These are phyloP conservation scores for Amblyopsis rosae DNA, from an alignment of 2,113 vertebrate species.

Conservation along the genomic window DNA sequence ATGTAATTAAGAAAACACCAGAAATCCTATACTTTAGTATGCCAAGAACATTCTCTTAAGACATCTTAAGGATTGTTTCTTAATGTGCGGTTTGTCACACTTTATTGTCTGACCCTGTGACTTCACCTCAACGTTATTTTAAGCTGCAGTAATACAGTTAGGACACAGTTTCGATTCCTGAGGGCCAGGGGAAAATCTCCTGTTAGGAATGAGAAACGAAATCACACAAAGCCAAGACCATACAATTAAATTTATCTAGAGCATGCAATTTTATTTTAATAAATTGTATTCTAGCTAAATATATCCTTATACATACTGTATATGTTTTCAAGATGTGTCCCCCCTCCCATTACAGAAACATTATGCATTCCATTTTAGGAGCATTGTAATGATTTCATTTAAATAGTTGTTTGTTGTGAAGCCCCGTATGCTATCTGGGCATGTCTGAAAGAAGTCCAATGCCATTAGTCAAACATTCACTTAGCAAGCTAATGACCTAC, in stretches of 20 bases:
- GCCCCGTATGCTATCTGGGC: no score
- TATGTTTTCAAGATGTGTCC: background rate
- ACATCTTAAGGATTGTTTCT: slow-evolving; percentile 34
- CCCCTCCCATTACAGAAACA: no score
- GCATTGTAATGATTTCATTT: no score
- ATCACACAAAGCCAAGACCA: slow-evolving; percentile 18
- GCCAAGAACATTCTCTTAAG: slow-evolving; percentile 48
- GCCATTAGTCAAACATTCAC: slow-evolving; percentile 19
- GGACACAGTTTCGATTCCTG: slow-evolving; percentile 34
- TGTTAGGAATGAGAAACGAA: slow-evolving; percentile 24
- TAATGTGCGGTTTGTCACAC: slow-evolving; percentile 48
- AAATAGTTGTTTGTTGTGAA: no score
- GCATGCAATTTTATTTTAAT: background rate
- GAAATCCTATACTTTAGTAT: slow-evolving; percentile 17
- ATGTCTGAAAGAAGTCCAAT: background rate
- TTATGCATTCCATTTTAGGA: background rate
- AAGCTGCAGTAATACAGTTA: slow-evolving; percentile 43
- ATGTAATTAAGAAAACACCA: slow-evolving; percentile 45
- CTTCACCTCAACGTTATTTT: slow-evolving; percentile 53
- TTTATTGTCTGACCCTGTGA: slow-evolving; percentile 36
- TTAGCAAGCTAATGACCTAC: background rate
- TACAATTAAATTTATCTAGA: background rate
- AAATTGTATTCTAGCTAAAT: no score
- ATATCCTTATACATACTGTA: background rate
- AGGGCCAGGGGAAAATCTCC: slow-evolving; percentile 23